Percentiles rank a stretch among this genome's conserved stretches.
Evolutionary conservation across 2,797 vertebrate species (phyloP).

Genomic region (Tauraco hartlaubi): DNA sequence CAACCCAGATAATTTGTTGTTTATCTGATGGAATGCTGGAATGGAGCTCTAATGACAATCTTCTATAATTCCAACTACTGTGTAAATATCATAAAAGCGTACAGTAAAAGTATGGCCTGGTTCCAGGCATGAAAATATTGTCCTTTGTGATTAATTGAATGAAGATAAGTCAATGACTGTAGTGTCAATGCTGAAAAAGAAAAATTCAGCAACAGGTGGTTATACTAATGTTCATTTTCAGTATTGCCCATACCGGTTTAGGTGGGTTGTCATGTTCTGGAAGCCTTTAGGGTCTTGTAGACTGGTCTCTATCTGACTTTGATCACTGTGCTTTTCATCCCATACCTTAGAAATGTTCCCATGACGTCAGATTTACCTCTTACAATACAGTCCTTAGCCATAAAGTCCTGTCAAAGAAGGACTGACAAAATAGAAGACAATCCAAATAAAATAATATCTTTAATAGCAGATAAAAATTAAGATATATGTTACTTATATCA

Average conservation of each 20-base stretch:
- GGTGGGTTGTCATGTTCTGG: background rate
- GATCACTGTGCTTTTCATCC: background rate
- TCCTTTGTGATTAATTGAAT: conserved; percentile 32
- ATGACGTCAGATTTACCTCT: background rate
- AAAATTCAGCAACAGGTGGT: background rate
- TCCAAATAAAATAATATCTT: background rate
- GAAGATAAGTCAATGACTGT: background rate
- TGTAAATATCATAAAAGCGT: conserved; percentile 51
- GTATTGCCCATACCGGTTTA: background rate
- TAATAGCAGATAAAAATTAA: background rate
- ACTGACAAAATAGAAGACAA: background rate
- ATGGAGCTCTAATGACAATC: conserved; percentile 5
- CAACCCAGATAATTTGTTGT: conserved; percentile 47
- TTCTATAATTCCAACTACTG: conserved; percentile 21
- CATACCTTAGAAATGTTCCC: background rate
- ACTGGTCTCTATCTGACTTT: background rate
- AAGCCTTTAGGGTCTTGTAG: background rate
- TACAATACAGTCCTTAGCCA: background rate
- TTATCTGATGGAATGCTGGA: conserved; percentile 41
- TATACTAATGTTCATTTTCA: background rate
- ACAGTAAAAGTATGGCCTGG: background rate
- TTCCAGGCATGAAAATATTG: conserved; percentile 48
- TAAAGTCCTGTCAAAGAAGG: background rate
- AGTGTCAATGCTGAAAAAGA: background rate
- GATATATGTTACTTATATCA: background rate